phyloP scores from a whole-genome alignment of 2,888 invertebrate species.

The Ethmia dodecea region DNA sequence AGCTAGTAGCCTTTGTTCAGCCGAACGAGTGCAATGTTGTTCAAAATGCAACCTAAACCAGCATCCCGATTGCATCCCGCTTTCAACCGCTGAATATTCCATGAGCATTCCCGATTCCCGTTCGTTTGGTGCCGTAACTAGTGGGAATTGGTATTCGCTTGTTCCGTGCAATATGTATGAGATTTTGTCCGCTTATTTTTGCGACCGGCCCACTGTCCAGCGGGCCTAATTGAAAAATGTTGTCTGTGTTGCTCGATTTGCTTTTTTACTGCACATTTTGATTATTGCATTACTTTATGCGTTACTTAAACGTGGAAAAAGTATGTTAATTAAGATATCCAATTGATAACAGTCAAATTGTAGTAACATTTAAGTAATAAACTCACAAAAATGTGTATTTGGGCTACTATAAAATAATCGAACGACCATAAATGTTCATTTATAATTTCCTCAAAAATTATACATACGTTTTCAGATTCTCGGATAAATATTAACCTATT shows the following conservation, averaged over 20 bases:
- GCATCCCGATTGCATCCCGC: slow-evolving; percentile 62
- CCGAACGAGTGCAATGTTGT: slow-evolving; percentile 35
- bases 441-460: no score
- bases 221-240: slow-evolving; percentile 60
- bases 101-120: slow-evolving; percentile 51
- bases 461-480: no score
- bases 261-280: neutral
- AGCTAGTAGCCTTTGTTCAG: slow-evolving; percentile 32
- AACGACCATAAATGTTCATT: no score
- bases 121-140: slow-evolving; percentile 53
- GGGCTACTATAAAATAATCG: no score
- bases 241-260: slow-evolving; percentile 19
- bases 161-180: slow-evolving; percentile 67
- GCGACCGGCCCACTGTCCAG: slow-evolving; percentile 46
- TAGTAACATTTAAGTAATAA: no score
- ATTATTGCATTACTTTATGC: no score
- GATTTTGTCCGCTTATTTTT: slow-evolving; percentile 67
- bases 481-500: no score
- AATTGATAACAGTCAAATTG: no score
- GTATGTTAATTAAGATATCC: no score
- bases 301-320: no score
- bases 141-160: slow-evolving; percentile 64
- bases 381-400: no score
- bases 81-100: slow-evolving; percentile 64
- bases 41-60: slow-evolving; percentile 53